These are phyloP conservation scores for Montipora foliosa DNA, from an alignment of 64 coral and sea anemone species.

Conservation along the genomic window DNA sequence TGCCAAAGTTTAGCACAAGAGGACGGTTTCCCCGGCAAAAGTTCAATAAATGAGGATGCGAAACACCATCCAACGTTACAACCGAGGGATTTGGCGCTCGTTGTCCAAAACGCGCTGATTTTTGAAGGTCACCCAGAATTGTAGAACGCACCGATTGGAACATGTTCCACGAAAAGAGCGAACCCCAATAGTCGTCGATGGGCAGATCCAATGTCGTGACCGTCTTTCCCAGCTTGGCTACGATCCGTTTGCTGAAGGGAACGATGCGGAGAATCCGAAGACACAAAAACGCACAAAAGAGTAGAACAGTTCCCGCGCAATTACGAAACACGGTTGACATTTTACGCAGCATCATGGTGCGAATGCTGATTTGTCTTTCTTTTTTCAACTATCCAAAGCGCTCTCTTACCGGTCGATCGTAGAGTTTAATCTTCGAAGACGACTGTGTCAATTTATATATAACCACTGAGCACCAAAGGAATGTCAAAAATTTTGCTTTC, in stretches of 20 bases:
- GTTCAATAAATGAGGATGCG: constrained; percentile 38
- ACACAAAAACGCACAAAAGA: constrained; percentile 57
- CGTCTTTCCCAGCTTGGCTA: constrained; percentile 26
- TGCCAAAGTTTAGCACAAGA: constrained; percentile 88
- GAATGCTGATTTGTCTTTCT: neutral
- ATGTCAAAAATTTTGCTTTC: constrained; percentile 20
- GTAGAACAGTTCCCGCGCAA: constrained; percentile 13
- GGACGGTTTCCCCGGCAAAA: constrained; percentile 69
- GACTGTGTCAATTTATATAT: neutral
- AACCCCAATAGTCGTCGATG: constrained; percentile 77
- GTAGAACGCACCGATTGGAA: constrained; percentile 39
- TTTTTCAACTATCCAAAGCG: neutral
- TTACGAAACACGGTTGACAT: constrained; percentile 24
- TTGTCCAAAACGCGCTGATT: constrained; percentile 9
- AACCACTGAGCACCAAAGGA: constrained; percentile 19
- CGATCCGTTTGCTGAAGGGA: constrained; percentile 27
- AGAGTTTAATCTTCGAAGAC: neutral
- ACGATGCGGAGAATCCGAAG: constrained; percentile 56
- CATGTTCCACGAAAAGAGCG: constrained; percentile 79
- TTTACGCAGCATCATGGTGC: constrained; percentile 5
- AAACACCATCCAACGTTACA: constrained; percentile 55
- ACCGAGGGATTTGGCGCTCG: constrained; percentile 70
- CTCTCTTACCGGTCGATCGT: too few relatives aligned
- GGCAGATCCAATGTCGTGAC: constrained; percentile 41
- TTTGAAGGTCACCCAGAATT: constrained; percentile 69